Evolutionary conservation across 2,797 vertebrate species (phyloP).

Genomic region (Diglossa cyanea): DNA sequence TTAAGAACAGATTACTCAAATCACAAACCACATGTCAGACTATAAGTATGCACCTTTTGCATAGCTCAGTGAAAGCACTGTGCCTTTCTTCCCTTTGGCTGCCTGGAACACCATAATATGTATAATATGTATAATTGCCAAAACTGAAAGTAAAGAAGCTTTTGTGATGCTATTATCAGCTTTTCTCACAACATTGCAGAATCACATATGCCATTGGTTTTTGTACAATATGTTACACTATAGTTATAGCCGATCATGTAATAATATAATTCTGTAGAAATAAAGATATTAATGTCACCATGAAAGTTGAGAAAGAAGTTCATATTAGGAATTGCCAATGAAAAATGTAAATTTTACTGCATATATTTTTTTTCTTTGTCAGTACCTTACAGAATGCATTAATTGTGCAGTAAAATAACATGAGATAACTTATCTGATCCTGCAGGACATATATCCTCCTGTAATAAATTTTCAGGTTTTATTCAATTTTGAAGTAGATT

Average conservation of each 20-base stretch:
- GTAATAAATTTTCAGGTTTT: background rate
- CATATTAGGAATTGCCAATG: background rate
- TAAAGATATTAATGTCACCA: background rate
- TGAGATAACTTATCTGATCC: background rate
- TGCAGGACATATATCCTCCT: background rate
- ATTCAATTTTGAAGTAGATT: background rate
- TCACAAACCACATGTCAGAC: constrained; percentile 16
- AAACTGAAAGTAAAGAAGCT: constrained; percentile 30
- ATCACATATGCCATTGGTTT: background rate
- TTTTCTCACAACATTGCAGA: background rate
- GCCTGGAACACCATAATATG: background rate
- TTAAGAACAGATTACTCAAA: constrained; percentile 58
- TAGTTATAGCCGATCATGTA: background rate
- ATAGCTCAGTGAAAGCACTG: background rate
- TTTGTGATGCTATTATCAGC: constrained; percentile 19
- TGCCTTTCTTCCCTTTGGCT: background rate
- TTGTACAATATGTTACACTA: background rate
- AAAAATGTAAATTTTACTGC: background rate
- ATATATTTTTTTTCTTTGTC: background rate
- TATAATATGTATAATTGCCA: constrained; percentile 13
- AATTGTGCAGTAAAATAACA: background rate
- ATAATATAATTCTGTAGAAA: background rate
- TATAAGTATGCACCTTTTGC: background rate
- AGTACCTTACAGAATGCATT: background rate
- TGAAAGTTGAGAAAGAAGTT: background rate